Evolutionary conservation across 2,888 invertebrate species (phyloP).

Genomic region (Nipponacmea schrenckii): DNA sequence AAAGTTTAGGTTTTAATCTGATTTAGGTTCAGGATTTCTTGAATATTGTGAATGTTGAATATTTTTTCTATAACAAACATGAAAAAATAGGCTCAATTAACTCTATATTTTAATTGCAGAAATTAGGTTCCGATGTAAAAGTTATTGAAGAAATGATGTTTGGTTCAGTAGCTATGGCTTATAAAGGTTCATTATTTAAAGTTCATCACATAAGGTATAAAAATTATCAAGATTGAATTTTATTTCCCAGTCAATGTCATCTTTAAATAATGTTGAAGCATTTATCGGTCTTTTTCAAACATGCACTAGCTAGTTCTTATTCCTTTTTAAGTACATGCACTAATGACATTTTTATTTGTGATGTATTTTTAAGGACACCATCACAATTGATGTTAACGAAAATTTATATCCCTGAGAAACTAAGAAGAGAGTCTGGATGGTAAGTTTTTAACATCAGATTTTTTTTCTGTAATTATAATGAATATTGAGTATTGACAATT

Average conservation of each 20-base stretch:
- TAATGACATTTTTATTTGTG: no score
- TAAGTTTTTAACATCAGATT: constrained; percentile 24
- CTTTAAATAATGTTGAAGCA: no score
- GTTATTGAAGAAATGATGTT: constrained; percentile 91
- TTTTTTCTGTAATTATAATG: no score
- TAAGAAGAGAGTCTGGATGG: constrained; percentile 49
- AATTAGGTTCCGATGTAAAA: constrained; percentile 73
- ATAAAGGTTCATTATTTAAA: constrained; percentile 86
- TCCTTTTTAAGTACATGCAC: no score
- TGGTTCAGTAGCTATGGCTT: constrained; percentile 89
- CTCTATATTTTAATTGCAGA: constrained; percentile 40
- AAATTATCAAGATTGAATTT: not conserved
- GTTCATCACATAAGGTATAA: constrained; percentile 76
- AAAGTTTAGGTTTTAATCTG: no score
- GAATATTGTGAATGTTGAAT: no score
- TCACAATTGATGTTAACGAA: constrained; percentile 69
- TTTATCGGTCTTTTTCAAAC: no score
- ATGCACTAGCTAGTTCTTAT: no score
- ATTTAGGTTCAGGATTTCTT: no score
- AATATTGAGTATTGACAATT: no score
- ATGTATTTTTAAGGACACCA: constrained; percentile 57
- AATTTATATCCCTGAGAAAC: constrained; percentile 64
- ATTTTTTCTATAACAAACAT: no score
- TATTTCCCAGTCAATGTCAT: not conserved
- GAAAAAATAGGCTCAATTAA: no score